Evolutionary conservation across 2,113 vertebrate species (phyloP), one percentile per base, ranked within the genome.

Genomic region (Oostethus manadensis): DNA sequence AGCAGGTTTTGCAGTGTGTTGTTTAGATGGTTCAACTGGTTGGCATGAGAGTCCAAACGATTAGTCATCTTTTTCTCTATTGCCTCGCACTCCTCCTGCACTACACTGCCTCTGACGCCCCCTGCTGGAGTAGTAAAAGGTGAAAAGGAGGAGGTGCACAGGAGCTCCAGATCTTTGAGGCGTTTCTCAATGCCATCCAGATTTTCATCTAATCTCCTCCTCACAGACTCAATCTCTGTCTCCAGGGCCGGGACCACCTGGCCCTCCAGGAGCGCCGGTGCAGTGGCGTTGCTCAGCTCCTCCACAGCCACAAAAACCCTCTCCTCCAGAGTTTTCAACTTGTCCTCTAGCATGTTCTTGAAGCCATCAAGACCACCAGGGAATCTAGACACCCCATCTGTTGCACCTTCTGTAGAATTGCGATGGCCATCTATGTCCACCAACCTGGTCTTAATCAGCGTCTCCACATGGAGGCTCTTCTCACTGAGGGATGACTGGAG

Each of bases 291-390:
- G 62, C 88, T 92, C 40, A 92, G 78, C 79, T 95, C 94, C 69
- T 92, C 91, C 0, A 94, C 86, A 0, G 93, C 87, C 3, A 91
- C 90, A 66, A 90, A 84, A 71, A 99, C 84, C 43, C 91, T 91
- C 60, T 94, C 93, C 80, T 98, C 95, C n/a, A 99, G 81, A 17
- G 70, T 91, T 85, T 92, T 94, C 63, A 99, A 83, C 54, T 97
- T 95, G 66, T 94, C 92, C 16, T 98, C 94, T 61, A 98, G 81
- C 21, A 79, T 47, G 29, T 86, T 85, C 58, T 91, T 90, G 61
- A 94, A 91, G 61, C 94, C 89, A 13, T 93, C 92, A 26, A 93
- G 66, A 16, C 89, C 90, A 77, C 85, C 71, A 68, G 74, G 0
- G 68, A 73, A 16, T 65, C 64, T 61, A 42, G 81, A 71, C 66